These are phyloP conservation scores for Macrosteles quadrilineatus DNA, from an alignment of 1,140 invertebrate species.

Conservation along the genomic window DNA sequence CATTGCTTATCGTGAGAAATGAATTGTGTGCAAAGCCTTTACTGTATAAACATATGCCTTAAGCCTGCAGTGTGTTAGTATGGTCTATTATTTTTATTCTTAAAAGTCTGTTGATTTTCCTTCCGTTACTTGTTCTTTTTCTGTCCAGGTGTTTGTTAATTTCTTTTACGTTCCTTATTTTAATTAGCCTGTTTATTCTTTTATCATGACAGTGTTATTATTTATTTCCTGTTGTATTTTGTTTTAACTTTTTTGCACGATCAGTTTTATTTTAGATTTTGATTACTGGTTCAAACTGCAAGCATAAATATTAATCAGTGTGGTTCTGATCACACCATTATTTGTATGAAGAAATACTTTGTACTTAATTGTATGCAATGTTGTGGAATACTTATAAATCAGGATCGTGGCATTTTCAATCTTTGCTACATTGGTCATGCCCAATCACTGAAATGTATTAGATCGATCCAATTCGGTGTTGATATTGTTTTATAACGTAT, in stretches of 20 bases:
- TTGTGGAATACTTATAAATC: too few species aligned
- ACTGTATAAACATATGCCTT: background rate
- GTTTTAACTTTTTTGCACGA: background rate
- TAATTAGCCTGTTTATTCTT: background rate
- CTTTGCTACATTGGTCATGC: too few species aligned
- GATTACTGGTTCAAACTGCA: background rate
- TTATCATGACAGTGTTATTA: background rate
- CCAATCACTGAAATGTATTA: too few species aligned
- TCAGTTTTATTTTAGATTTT: background rate
- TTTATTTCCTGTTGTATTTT: background rate
- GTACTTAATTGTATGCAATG: too few species aligned
- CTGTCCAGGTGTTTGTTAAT: background rate
- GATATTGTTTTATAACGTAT: too few species aligned
- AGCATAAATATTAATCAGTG: background rate
- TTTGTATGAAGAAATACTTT: too few species aligned
- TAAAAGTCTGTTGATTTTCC: background rate
- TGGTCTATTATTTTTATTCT: background rate
- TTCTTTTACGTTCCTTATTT: background rate
- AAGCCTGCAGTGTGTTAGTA: background rate
- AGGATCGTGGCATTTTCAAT: too few species aligned
- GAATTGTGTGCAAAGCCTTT: background rate
- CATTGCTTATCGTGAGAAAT: background rate
- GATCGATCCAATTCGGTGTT: too few species aligned
- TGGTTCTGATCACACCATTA: background rate
- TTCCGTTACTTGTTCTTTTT: background rate